Evolutionary conservation across 2,888 invertebrate genomes (phyloP).

Genomic region (Apamea sordens): DNA sequence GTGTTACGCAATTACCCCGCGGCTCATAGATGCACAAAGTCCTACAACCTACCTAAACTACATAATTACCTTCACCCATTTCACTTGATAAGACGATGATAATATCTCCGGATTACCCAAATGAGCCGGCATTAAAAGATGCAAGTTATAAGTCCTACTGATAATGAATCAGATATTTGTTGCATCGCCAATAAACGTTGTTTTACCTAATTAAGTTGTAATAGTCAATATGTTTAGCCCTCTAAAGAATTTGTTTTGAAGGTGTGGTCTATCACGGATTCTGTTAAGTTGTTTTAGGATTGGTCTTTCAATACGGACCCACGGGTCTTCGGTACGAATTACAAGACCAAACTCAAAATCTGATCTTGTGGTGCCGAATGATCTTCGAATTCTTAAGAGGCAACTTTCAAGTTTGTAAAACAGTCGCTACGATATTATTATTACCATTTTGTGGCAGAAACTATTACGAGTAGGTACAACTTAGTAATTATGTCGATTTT

Average conservation of each 20-base stretch:
- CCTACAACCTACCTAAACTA: not conserved
- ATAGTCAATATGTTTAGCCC: constrained; percentile 9
- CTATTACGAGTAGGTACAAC: too few relatives aligned
- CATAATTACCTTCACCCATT: constrained; percentile 11
- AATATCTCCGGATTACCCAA: constrained; percentile 22
- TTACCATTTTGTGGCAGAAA: too few relatives aligned
- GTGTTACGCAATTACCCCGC: too few relatives aligned
- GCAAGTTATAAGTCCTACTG: constrained; percentile 15
- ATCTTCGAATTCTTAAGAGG: not conserved
- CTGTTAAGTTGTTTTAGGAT: not conserved
- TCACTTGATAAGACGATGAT: constrained; percentile 26
- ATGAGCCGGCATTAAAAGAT: constrained; percentile 29
- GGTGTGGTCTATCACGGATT: constrained; percentile 30
- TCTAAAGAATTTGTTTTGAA: constrained; percentile 21
- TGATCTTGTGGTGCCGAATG: too few relatives aligned
- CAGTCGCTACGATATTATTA: not conserved
- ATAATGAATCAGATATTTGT: constrained; percentile 5
- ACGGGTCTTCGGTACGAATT: too few relatives aligned
- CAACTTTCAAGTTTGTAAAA: not conserved
- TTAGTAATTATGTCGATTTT: not conserved
- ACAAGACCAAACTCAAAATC: too few relatives aligned
- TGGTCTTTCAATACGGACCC: not conserved
- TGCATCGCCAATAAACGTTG: constrained; percentile 24
- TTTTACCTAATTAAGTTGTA: constrained; percentile 17
- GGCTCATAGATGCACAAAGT: not conserved